Evolutionary conservation across 2,888 invertebrate genomes (phyloP).

Genomic region (Cephus spinipes): DNA sequence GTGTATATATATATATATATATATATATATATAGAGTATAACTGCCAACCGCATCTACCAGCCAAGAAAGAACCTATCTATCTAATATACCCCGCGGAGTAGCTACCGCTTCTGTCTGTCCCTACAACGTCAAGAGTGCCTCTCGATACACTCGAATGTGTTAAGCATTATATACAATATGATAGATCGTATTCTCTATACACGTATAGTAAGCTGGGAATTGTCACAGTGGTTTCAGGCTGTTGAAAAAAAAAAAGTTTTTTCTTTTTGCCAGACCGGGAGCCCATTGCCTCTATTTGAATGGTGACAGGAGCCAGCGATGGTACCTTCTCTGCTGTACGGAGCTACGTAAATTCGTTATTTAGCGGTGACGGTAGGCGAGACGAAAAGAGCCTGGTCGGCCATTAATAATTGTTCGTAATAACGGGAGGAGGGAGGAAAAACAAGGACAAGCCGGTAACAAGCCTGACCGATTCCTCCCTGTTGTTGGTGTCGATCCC

Average conservation of each 20-base stretch:
- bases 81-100: neutral
- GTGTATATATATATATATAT: neutral
- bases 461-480: constrained; percentile 62
- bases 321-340: constrained; percentile 5
- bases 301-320: constrained; percentile 5
- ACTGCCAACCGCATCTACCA: neutral
- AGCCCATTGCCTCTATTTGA: neutral
- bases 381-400: constrained; percentile 44
- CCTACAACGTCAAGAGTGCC: neutral
- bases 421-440: constrained; percentile 43
- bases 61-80: neutral
- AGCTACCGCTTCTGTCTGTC: neutral
- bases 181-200: constrained; percentile 2
- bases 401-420: constrained; percentile 61
- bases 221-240: neutral
- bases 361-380: neutral
- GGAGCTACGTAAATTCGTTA: neutral
- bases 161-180: neutral
- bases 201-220: neutral
- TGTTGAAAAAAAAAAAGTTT: neutral
- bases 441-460: constrained; percentile 42
- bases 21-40: neutral
- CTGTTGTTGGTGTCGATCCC: constrained; percentile 58
- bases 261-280: neutral
- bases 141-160: neutral